Evolutionary conservation across 2,113 vertebrate species (phyloP), one percentile per base, ranked within the genome.

Genomic region (Caretta caretta): DNA sequence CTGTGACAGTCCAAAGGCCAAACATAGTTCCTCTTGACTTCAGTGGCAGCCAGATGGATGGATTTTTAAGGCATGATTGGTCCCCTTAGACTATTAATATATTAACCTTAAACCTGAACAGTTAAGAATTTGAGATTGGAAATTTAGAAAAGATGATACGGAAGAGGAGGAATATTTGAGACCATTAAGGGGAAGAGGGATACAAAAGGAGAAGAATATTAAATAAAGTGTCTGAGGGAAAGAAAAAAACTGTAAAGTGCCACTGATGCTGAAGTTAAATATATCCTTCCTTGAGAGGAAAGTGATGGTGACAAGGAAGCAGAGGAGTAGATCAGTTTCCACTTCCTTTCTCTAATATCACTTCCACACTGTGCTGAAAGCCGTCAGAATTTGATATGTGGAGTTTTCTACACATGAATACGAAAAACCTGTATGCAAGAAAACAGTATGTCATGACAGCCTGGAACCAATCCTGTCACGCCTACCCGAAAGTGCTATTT

Each of bases 401-500:
- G 93, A 91, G 84, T 87, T 89, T 92, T 93, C 88, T 93, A 49
- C 91, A 65, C 3, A 27, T 31, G 92, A 69, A 88, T 97, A 83
- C 86, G 17, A 95, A 96, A 97, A 90, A 84, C 90, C 90, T 97
- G 95, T 95, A 97, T 97, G 92, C 89, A 96, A 94, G 90, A 87
- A 97, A 96, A 94, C 95, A 96, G 86, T 89, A 94, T 88, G 95
- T 88, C 88, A 93, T 20, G 38, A 90, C 96, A 94, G 94, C 90
- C 94, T 97, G 97, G 92, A 95, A 94, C 93, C 89, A 92, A 85
- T 93, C 90, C 96, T 96, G 86, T 96, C 92, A 96, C 90, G 0
- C 97, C 96, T 82, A 97, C 96, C 51, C 87, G 53, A 1, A 96
- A 94, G 42, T 94, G 97, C 97, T 97, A 96, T 97, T 98, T 98